Conservation (phyloP, 2,797 vertebrate genomes). For the Cossypha polioptera region DNA sequence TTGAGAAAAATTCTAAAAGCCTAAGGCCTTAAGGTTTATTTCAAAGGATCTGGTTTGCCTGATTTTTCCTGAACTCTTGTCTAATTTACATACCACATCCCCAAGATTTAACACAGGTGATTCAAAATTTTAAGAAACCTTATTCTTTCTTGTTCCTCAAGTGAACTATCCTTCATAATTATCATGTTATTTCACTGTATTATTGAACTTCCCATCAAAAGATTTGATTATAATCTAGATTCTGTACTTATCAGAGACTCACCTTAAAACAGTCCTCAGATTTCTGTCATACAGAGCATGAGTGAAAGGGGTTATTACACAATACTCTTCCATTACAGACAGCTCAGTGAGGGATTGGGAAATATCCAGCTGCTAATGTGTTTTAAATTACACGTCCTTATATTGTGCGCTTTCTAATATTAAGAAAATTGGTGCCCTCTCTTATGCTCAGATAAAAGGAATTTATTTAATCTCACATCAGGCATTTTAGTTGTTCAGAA, state of each 20-base stretch:
- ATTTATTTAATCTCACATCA: not conserved
- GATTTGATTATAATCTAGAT: not conserved
- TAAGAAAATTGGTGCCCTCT: not conserved
- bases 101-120: not conserved
- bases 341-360: not conserved
- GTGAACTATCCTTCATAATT: not conserved
- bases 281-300: not conserved
- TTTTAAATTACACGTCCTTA: constrained; percentile 47
- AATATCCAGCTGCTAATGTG: constrained; percentile 39
- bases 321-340: not conserved
- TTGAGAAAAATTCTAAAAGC: not conserved
- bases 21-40: not conserved
- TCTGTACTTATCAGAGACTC: not conserved
- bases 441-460: not conserved
- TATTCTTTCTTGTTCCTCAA: not conserved
- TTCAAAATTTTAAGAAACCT: not conserved
- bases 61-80: not conserved
- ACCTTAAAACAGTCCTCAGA: not conserved
- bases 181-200: not conserved
- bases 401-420: not conserved
- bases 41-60: not conserved
- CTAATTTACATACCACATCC: not conserved
- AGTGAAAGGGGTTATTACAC: not conserved
- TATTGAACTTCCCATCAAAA: not conserved
- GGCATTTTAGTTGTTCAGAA: not conserved